Evolutionary conservation across 1,140 invertebrate genomes (phyloP).

Genomic region (Triops cancriformis): DNA sequence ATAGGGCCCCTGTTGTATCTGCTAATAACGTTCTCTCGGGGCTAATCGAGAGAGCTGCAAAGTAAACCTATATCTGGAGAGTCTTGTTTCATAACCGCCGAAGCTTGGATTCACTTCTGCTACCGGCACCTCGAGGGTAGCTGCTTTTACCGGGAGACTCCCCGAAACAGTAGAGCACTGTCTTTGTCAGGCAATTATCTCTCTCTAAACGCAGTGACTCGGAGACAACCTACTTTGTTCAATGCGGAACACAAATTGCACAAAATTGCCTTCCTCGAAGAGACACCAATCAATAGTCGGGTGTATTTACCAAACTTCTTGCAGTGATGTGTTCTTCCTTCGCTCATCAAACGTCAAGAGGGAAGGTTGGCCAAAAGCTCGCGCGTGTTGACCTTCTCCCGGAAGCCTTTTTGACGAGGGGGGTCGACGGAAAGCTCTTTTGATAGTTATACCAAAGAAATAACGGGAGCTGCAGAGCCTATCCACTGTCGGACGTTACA

Average conservation of each 20-base stretch:
- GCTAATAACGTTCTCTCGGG: background rate
- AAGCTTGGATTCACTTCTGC: background rate
- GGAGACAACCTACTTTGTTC: background rate
- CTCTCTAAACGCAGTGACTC: background rate
- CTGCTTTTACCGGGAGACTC: background rate
- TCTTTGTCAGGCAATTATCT: slow-evolving; percentile 11
- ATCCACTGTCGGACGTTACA: no score
- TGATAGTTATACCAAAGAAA: background rate
- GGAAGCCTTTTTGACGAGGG: background rate
- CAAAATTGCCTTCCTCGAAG: background rate
- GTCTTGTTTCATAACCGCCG: background rate
- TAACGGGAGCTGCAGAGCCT: no score
- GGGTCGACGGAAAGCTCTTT: background rate
- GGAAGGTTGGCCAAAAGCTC: background rate
- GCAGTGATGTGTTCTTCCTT: background rate
- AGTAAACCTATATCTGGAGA: background rate
- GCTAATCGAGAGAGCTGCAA: background rate
- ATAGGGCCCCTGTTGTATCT: no score
- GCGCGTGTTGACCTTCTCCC: background rate
- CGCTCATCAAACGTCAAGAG: background rate
- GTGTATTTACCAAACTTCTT: background rate
- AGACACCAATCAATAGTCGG: background rate
- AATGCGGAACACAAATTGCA: background rate
- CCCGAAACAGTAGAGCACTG: background rate
- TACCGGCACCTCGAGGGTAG: background rate